Evolutionary conservation across 2,888 invertebrate species (phyloP).

Genomic region (Amaurobius ferox): DNA sequence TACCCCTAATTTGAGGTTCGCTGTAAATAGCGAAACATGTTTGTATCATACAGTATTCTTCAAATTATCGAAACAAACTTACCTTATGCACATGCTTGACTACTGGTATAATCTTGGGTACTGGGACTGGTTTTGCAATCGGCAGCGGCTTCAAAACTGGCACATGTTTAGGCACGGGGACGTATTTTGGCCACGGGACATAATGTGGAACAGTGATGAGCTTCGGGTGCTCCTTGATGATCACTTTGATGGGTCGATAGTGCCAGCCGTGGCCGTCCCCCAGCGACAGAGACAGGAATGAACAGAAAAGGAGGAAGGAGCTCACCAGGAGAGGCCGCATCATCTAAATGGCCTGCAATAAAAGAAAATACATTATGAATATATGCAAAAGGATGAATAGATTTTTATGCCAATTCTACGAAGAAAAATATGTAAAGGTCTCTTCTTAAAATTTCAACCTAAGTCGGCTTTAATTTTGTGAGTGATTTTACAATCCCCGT

Average conservation of each 20-base stretch:
- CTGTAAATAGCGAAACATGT: too few species aligned
- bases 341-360: neutral
- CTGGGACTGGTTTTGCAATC: constrained; percentile 74
- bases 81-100: constrained; percentile 73
- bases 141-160: constrained; percentile 74
- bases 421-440: too few species aligned
- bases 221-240: constrained; percentile 68
- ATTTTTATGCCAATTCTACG: too few species aligned
- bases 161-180: constrained; percentile 74
- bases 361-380: neutral
- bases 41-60: too few species aligned
- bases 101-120: constrained; percentile 74
- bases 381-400: too few species aligned
- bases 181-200: constrained; percentile 73
- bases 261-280: constrained; percentile 59
- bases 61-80: neutral
- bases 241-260: constrained; percentile 66
- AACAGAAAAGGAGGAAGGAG: constrained; percentile 32
- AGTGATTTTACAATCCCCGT: too few species aligned
- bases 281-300: constrained; percentile 15
- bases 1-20: too few species aligned
- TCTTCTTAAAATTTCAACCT: too few species aligned
- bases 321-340: neutral
- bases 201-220: constrained; percentile 68
- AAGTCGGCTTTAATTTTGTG: too few species aligned